Percentiles rank a stretch among this genome's conserved stretches.
Evolutionary conservation across 2,797 vertebrate genomes (phyloP).

Genomic region (Botia almorhae): DNA sequence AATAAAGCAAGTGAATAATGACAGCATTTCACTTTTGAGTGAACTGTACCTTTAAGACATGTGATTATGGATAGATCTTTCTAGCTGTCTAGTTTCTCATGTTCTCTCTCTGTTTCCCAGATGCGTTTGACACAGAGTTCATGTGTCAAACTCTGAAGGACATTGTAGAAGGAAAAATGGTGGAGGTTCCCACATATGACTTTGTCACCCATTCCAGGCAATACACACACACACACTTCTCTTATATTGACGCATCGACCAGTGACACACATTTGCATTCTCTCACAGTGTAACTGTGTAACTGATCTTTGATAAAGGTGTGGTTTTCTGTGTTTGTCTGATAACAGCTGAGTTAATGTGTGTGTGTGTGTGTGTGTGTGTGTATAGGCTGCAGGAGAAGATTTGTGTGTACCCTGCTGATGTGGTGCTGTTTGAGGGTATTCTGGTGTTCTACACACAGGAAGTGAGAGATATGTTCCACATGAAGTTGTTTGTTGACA

Average conservation of each 20-base stretch:
- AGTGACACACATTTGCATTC: background rate
- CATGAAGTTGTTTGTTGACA: constrained; percentile 97
- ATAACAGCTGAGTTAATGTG: background rate
- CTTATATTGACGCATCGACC: background rate
- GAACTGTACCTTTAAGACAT: too few relatives aligned
- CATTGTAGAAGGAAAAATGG: constrained; percentile 88
- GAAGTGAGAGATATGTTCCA: constrained; percentile 97
- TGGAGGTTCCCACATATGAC: constrained; percentile 93
- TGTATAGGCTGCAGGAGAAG: constrained; percentile 83
- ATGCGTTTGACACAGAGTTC: constrained; percentile 94
- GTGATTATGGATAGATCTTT: background rate
- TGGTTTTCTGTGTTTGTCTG: background rate
- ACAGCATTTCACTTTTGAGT: background rate
- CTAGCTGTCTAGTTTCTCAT: background rate
- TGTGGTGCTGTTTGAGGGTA: constrained; percentile 95
- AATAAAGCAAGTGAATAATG: background rate
- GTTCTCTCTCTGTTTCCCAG: constrained; percentile 55
- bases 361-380: constrained; percentile 35
- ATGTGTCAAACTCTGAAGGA: constrained; percentile 91
- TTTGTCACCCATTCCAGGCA: constrained; percentile 96
- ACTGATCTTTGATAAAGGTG: background rate
- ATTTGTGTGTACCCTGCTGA: constrained; percentile 92
- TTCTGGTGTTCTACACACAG: constrained; percentile 94
- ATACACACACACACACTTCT: constrained; percentile 15
- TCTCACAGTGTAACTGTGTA: background rate